Base-by-base conservation (phyloP, 1,140 invertebrate species). In the Pachypeltis micranthus region DNA sequence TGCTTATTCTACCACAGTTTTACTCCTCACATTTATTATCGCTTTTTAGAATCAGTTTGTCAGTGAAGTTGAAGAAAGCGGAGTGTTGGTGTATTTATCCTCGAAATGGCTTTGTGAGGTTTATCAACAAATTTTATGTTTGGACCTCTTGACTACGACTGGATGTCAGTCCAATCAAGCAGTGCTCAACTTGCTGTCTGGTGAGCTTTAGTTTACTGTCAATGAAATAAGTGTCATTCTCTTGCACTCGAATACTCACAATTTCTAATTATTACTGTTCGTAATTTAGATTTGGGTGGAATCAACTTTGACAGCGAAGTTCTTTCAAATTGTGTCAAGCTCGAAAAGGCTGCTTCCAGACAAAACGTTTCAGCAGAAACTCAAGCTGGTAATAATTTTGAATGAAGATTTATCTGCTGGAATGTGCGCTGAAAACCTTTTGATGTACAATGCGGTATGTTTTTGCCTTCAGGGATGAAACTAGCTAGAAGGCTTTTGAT, bases 41-140 rank as follows among this genome's bases (percentile, higher is more conserved):
- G 69, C 23, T 63, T 70, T 75, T 62, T 67, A 90, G 83, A 85
- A 87, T 66, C 84, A 93, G 73, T 96, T 96, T 74, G 85, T 95
- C 1, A 90, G 93, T 72, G 86, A 91, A 68, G 86, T 96, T 2
- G 86, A 93, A 70, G 88, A 88, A 27, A 92, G 90, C 65, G 93
- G 92, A 2, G 86, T 96, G 4, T 73, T 96, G 14, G 86, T 96
- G 14, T 96, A 93, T 72, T 77, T 96, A 1, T 94, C 92, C 2
- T 86, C 90, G 0, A 87, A 87, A 0, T 96, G 93, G 92, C 79
- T 96, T 0, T 85, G 88, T 26, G 91, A 95, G 72, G 76, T 96
- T 0, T 95, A 95, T 73, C 88, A 92, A 69, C 87, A 88, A 71
- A 82, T 94, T 1, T 76, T 93, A 0, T 81, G 83, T 0, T 83